Conservation (phyloP, 2,113 vertebrate genomes). For the Amblyornis subalaris region DNA sequence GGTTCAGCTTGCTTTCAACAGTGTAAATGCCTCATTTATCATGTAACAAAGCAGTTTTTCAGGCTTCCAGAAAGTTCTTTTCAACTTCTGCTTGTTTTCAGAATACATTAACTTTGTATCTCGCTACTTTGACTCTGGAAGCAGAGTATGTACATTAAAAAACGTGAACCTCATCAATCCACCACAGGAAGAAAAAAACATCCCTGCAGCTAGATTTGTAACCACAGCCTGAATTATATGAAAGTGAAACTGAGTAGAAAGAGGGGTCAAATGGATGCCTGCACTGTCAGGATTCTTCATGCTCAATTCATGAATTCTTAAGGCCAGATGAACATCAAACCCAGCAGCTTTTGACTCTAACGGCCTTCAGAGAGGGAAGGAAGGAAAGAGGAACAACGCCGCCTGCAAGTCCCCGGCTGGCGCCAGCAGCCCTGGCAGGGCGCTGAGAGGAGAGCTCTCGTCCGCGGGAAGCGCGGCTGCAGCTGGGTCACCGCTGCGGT, state of each 20-base stretch:
- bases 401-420: background rate
- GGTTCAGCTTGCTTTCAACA: background rate
- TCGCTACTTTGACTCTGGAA: background rate
- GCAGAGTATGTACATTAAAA: fast-evolving
- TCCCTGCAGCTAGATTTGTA: background rate
- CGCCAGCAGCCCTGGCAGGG: background rate
- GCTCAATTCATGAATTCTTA: background rate
- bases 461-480: background rate
- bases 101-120: background rate
- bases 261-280: background rate
- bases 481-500: background rate
- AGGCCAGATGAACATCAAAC: background rate
- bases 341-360: background rate
- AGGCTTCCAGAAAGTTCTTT: background rate
- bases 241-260: constrained; percentile 60
- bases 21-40: background rate
- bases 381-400: background rate
- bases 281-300: background rate
- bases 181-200: background rate
- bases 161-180: background rate
- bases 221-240: background rate
- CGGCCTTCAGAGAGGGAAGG: background rate
- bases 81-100: background rate
- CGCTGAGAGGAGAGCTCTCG: background rate
- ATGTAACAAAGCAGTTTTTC: background rate